Conservation (phyloP, 2,113 vertebrate genomes). For the Tautogolabrus adspersus region DNA sequence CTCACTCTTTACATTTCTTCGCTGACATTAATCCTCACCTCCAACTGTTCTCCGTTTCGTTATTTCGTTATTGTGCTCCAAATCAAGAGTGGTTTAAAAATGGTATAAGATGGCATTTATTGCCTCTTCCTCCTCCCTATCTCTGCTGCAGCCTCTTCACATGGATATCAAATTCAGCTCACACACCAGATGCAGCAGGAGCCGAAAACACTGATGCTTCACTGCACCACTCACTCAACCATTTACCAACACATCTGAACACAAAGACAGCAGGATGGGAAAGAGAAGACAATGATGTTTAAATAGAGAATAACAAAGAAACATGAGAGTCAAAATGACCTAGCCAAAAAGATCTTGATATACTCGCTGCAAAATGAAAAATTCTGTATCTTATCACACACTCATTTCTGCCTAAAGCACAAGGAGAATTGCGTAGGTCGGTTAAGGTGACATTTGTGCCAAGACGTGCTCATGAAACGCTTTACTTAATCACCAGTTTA, state of each 20-base stretch:
- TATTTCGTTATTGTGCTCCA: background rate
- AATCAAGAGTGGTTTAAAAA: constrained; percentile 3
- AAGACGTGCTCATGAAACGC: constrained; percentile 22
- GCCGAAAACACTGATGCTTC: constrained; percentile 18
- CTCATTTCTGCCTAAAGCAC: background rate
- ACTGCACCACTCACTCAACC: constrained; percentile 38
- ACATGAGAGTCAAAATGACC: background rate
- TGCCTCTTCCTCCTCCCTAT: background rate
- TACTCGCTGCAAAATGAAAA: background rate
- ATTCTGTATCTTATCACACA: background rate
- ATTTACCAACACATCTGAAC: background rate
- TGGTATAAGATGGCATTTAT: constrained; percentile 8
- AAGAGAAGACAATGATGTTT: background rate
- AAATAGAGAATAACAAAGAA: background rate
- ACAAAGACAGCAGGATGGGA: background rate
- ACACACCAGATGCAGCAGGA: constrained; percentile 49
- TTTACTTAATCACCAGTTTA: constrained; percentile 20
- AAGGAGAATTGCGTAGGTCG: background rate
- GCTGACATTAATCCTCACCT: background rate
- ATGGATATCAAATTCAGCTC: constrained; percentile 54
- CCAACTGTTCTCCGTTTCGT: background rate
- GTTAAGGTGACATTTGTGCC: constrained; percentile 3
- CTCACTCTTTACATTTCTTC: background rate
- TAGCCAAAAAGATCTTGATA: background rate
- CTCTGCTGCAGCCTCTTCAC: constrained; percentile 38